Percentiles rank a stretch among this genome's conserved stretches.
phyloP scores from a whole-genome alignment of 2,113 vertebrate genomes.

The Actenoides lindsayi region DNA sequence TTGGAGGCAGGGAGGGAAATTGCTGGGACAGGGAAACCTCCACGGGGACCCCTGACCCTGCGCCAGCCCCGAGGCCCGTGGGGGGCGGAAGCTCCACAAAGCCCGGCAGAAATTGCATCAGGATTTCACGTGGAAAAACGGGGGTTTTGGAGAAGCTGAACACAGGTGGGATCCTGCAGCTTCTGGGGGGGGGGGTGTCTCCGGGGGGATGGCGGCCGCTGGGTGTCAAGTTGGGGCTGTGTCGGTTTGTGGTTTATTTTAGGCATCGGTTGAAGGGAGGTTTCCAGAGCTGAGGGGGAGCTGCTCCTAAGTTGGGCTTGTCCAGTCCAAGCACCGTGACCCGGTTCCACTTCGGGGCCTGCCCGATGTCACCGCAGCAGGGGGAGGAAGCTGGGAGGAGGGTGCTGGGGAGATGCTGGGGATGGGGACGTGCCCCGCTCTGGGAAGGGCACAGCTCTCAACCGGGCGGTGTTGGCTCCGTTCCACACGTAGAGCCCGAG shows the following conservation, averaged over 20 bases:
- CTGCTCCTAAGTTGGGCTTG: not conserved
- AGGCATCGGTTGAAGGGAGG: fast-evolving
- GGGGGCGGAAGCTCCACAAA: not conserved
- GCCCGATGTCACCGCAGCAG: fast-evolving
- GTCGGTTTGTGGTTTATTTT: not conserved
- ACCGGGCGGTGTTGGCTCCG: fast-evolving
- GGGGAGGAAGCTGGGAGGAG: not conserved
- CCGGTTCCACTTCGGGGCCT: fast-evolving
- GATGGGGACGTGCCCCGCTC: fast-evolving
- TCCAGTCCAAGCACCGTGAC: not conserved
- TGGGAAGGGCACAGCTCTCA: not conserved
- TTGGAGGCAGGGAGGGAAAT: not conserved
- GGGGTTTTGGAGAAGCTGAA: not conserved
- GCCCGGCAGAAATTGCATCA: fast-evolving
- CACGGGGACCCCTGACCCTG: fast-evolving
- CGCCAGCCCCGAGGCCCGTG: fast-evolving
- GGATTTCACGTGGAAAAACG: fast-evolving
- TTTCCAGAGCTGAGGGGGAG: fast-evolving
- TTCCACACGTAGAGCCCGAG: fast-evolving
- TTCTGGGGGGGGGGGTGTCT: fast-evolving
- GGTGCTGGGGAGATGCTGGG: fast-evolving
- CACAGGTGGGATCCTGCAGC: fast-evolving
- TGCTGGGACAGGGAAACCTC: not conserved
- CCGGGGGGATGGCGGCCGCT: not conserved
- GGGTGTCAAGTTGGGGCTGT: not conserved